Conservation (phyloP, 2,797 vertebrate species). For the Brachyrhaphis roseni region DNA sequence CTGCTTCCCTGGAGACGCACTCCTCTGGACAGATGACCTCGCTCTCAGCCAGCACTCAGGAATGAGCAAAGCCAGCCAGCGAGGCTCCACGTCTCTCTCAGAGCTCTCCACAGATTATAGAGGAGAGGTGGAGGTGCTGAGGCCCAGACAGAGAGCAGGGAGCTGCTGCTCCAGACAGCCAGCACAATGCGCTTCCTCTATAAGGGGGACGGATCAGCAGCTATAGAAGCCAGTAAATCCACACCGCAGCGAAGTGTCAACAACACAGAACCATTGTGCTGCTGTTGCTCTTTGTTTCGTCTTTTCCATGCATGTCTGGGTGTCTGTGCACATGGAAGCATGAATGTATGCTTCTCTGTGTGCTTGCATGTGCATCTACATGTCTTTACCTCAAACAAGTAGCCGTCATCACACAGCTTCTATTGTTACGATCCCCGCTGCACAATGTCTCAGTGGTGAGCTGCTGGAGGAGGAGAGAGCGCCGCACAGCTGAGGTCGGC, state of each 20-base stretch:
- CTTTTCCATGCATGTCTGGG: conserved; percentile 41
- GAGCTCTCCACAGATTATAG: conserved; percentile 61
- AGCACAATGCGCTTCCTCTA: conserved; percentile 55
- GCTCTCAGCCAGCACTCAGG: conserved; percentile 54
- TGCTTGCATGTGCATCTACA: conserved; percentile 34
- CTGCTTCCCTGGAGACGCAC: conserved; percentile 49
- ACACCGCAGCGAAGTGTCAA: conserved; percentile 46
- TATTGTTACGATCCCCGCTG: conserved; percentile 58
- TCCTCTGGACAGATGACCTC: conserved; percentile 66
- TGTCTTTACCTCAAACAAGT: conserved; percentile 56
- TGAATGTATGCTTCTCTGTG: conserved; percentile 25
- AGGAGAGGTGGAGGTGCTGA: conserved; percentile 59
- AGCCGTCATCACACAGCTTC: conserved; percentile 67
- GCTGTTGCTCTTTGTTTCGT: conserved; percentile 20
- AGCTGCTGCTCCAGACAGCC: conserved; percentile 38
- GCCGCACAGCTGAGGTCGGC: conserved; percentile 28
- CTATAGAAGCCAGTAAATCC: conserved; percentile 66
- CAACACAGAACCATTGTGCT: conserved; percentile 58
- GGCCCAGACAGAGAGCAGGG: conserved; percentile 37
- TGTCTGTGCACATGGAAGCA: conserved; percentile 21
- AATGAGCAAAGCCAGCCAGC: conserved; percentile 58
- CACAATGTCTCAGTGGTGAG: conserved; percentile 39
- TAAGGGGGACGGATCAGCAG: conserved; percentile 56
- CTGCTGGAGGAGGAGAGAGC: conserved; percentile 30
- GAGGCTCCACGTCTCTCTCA: conserved; percentile 61